Percentiles rank a stretch among this genome's conserved stretches.
Conservation (phyloP, 92 coral and sea anemone genomes). For the Palythoa grandis region DNA sequence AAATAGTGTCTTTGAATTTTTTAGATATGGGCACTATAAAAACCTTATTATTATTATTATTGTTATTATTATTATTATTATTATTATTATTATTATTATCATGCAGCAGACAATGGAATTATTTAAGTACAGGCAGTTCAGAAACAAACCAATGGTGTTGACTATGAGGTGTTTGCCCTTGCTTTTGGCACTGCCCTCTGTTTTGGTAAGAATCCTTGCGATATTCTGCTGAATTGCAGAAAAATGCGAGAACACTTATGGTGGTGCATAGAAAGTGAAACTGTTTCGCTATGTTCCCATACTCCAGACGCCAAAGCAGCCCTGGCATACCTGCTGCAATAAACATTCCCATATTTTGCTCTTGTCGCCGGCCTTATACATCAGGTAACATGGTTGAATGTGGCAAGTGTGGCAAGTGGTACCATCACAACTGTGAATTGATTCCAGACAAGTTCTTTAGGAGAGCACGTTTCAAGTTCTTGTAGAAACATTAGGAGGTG, state of each 20-base stretch:
- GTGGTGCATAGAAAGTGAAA: conserved; percentile 10
- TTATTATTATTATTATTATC: too few relatives aligned
- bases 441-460: conserved; percentile 19
- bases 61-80: too few relatives aligned
- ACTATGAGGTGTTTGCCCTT: conserved; percentile 30
- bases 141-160: conserved; percentile 45
- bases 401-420: conserved; percentile 35
- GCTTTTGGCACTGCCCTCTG: conserved; percentile 34
- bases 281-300: conserved; percentile 5
- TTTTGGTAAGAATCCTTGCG: conserved; percentile 24
- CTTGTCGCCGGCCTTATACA: too few relatives aligned
- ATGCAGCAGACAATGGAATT: too few relatives aligned
- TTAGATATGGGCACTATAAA: too few relatives aligned
- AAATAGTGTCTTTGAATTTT: too few relatives aligned
- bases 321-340: conserved; percentile 21
- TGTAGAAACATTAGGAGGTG: conserved; percentile 7
- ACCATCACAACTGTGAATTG: conserved; percentile 23
- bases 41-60: too few relatives aligned
- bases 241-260: conserved; percentile 1
- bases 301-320: conserved; percentile 24
- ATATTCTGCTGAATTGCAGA: conserved; percentile 7
- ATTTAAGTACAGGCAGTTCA: conserved; percentile 44
- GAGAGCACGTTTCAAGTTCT: neutral
- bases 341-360: too few relatives aligned
- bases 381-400: too few relatives aligned